Evolutionary conservation across 2,888 invertebrate genomes (phyloP).

Genomic region (Tanytarsus gracilentus): DNA sequence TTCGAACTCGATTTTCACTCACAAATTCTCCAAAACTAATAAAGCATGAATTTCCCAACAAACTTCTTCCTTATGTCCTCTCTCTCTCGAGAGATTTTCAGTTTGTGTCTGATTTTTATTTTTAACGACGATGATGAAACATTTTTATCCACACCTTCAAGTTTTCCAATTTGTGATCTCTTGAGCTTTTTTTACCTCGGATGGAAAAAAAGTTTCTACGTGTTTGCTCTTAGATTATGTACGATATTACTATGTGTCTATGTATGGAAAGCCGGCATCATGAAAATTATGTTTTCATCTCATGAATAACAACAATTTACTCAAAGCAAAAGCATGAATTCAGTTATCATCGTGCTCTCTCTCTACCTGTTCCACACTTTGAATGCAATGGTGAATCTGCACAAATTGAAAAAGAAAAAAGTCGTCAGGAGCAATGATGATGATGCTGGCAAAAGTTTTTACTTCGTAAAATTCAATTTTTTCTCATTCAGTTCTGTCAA

Average conservation of each 20-base stretch:
- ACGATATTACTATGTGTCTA: slow-evolving; percentile 7
- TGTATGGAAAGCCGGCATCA: not conserved
- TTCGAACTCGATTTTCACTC: too few species aligned
- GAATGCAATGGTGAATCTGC: too few species aligned
- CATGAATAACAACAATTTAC: slow-evolving; percentile 21
- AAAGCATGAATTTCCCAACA: slow-evolving; percentile 9
- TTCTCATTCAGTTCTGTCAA: too few species aligned
- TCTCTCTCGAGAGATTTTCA: too few species aligned
- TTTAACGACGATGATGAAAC: not conserved
- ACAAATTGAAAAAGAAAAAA: too few species aligned
- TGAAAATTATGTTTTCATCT: slow-evolving; percentile 11
- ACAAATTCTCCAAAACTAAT: not conserved
- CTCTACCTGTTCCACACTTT: too few species aligned
- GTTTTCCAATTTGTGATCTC: slow-evolving; percentile 21
- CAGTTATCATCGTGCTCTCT: too few species aligned
- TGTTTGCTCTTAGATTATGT: slow-evolving; percentile 5
- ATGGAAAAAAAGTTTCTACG: not conserved
- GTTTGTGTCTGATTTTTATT: not conserved
- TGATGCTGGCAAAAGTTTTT: too few species aligned
- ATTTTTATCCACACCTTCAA: not conserved
- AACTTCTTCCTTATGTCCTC: not conserved
- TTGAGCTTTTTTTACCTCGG: not conserved
- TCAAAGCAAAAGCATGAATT: slow-evolving; percentile 18
- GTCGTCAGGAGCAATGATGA: too few species aligned
- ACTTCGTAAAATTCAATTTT: too few species aligned